Evolutionary conservation across 2,113 vertebrate genomes (phyloP), one percentile per base, ranked within the genome.

Genomic region (Xerus inauris): DNA sequence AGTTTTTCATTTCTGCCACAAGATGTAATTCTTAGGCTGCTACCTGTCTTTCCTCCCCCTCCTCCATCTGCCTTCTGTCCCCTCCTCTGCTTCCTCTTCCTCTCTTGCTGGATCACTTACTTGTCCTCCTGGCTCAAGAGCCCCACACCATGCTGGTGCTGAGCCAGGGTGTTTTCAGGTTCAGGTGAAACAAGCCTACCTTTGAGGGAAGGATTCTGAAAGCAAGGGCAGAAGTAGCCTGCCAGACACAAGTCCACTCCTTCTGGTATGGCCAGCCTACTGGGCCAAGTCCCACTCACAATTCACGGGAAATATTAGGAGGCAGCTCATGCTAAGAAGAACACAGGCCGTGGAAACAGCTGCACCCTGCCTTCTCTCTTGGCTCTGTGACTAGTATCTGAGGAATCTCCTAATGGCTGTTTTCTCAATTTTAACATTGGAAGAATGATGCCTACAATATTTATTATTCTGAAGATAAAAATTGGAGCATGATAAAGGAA

Each of bases 141-240:
- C 32, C 40, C 89, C 81, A 62, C 0, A 4, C 65, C 57, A 35
- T 16, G 85, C 22, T 67, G 88, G 85, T 35, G 57, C 82, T 1
- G 38, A 91, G 80, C 87, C 90, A 38, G 85, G 87, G n/a, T 62
- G 57, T n/a, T 86, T 45, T 89, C 4, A 1, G 57, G 90, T 54
- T 92, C 84, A 91, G 51, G 73, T 20, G 72, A 47, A 92, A 88
- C 77, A 96, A 79, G 77, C 38, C n/a, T 1, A 45, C 93, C 86
- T 96, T 71, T 80, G 54, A 87, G 59, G 73, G 45, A 30, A 90
- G 54, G 89, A 57, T 88, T n/a, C 47, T 14, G 26, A 82, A 28
- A 67, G 69, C 40, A 88, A 72, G 88, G 85, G 47, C 67, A 59
- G 87, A 11, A 65, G 38, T 75, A 84, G 72, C 30, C 62, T 32